A percentile compares a stretch with the other conserved stretches of the same genome.
These are phyloP conservation scores for Rhagoletis zephyria DNA, from an alignment of 1,140 invertebrate genomes.

Conservation along the genomic window DNA sequence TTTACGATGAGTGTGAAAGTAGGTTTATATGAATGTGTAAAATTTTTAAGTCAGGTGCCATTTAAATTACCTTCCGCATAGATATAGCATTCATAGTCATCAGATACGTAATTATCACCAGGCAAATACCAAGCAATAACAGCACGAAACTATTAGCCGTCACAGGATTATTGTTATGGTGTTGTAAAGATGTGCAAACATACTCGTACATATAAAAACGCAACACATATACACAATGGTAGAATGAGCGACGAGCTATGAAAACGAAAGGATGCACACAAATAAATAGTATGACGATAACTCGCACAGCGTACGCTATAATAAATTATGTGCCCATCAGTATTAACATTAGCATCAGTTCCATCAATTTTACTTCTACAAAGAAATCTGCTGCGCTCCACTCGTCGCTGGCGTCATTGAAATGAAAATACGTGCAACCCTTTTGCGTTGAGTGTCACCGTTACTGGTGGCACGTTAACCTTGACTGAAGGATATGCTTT, in stretches of 20 bases:
- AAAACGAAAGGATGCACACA: neutral
- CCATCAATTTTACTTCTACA: neutral
- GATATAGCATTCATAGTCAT: neutral
- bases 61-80: neutral
- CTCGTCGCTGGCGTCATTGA: conserved; percentile 5
- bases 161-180: neutral
- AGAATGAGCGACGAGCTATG: neutral
- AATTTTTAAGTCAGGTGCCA: neutral
- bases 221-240: neutral
- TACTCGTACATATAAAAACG: neutral
- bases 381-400: neutral
- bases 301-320: neutral
- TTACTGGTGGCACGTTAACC: neutral
- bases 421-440: neutral
- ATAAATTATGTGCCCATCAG: conserved; percentile 28
- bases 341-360: neutral
- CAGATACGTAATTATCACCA: conserved; percentile 2
- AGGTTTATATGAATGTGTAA: neutral
- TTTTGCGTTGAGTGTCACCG: neutral
- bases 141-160: conserved; percentile 23
- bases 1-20: neutral
- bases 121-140: conserved; percentile 1
- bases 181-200: neutral
- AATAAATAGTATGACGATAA: neutral
- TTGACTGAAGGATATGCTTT: conserved; percentile 29